These are phyloP conservation scores for Cebus imitator DNA, from an alignment of 2,113 vertebrate species.

Conservation along the genomic window DNA sequence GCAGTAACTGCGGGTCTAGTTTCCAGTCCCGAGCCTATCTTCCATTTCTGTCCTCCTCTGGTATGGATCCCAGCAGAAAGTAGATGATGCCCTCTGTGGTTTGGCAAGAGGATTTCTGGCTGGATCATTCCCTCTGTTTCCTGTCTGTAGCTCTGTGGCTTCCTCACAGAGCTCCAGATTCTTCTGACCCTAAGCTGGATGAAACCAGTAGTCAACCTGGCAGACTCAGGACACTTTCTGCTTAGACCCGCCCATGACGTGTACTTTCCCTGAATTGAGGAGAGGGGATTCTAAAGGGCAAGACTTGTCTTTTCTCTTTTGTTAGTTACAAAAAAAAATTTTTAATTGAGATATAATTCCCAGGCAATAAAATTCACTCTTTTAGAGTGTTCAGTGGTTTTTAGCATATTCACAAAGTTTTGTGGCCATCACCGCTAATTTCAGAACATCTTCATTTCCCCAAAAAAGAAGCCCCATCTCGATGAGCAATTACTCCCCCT, in stretches of 20 bases:
- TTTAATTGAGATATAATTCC: not conserved
- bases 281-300: not conserved
- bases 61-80: not conserved
- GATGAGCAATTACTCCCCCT: not conserved
- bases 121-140: not conserved
- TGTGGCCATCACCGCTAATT: not conserved
- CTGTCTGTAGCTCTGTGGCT: not conserved
- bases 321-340: not conserved
- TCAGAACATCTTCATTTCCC: not conserved
- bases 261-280: not conserved
- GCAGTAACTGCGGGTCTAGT: not conserved
- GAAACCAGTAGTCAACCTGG: not conserved
- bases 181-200: not conserved
- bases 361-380: not conserved
- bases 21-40: not conserved
- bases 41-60: not conserved
- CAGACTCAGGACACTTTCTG: not conserved
- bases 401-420: not conserved
- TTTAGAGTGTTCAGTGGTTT: not conserved
- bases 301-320: not conserved
- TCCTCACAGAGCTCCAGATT: not conserved
- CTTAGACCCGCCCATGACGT: not conserved
- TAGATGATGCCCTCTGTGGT: not conserved
- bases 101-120: not conserved
- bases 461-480: not conserved